A percentile compares a stretch with the other conserved stretches of the same genome.
These are phyloP conservation scores for Anisognathus igniventris DNA, from an alignment of 2,797 vertebrate genomes.

Conservation along the genomic window DNA sequence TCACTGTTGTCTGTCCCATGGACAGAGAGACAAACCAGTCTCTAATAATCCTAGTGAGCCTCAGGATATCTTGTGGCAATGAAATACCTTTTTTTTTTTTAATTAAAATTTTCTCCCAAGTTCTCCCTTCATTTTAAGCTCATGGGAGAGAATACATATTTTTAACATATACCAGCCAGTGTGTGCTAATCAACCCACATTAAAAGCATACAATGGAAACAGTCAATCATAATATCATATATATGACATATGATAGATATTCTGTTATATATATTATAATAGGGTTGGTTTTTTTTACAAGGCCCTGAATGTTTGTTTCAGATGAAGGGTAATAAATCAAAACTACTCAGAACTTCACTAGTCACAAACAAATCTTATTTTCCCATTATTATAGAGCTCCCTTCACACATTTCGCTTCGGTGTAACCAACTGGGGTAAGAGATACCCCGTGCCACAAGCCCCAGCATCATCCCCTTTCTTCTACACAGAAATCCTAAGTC, in stretches of 20 bases:
- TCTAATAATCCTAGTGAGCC: not conserved
- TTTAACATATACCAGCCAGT: not conserved
- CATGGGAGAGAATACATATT: not conserved
- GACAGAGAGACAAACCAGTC: not conserved
- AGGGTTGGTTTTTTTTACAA: not conserved
- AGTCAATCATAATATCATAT: not conserved
- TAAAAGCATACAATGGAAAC: not conserved
- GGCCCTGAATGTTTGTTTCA: not conserved
- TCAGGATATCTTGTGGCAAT: not conserved
- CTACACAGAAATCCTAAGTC: not conserved
- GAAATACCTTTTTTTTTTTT: accelerated
- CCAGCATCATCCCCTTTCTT: not conserved
- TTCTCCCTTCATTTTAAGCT: not conserved
- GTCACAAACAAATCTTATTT: not conserved
- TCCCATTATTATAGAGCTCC: not conserved
- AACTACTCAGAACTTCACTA: not conserved
- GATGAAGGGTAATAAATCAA: not conserved
- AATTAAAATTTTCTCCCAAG: not conserved
- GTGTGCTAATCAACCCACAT: not conserved
- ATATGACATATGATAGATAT: not conserved
- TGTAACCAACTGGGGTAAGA: not conserved
- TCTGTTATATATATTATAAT: not conserved
- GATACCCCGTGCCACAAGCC: not conserved
- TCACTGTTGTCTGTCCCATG: not conserved
- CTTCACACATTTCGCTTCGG: accelerated